Percentiles rank a stretch among this genome's conserved stretches.
Evolutionary conservation across 2,888 invertebrate species (phyloP).

Genomic region (Ferrisia virgata): DNA sequence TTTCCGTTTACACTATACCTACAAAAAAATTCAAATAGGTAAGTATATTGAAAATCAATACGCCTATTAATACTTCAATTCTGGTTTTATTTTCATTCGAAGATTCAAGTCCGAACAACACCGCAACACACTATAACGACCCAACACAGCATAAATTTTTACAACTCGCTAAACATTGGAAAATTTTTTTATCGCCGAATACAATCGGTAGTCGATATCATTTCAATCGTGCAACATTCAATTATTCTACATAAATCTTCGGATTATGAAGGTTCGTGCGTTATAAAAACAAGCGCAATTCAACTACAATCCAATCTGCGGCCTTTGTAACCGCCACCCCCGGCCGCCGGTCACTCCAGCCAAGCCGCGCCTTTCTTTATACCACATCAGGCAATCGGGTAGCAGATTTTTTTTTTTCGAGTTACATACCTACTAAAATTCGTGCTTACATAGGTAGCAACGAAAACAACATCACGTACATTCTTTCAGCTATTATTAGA

Average conservation of each 20-base stretch:
- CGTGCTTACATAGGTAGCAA: neutral
- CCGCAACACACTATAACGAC: no score
- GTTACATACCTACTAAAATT: neutral
- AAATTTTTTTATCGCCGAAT: neutral
- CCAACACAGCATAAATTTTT: neutral
- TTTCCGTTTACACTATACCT: no score
- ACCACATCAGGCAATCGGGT: neutral
- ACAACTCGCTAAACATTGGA: neutral
- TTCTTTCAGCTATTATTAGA: constrained; percentile 15
- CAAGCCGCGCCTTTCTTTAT: no score
- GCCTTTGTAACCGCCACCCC: neutral
- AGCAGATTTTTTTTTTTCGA: neutral
- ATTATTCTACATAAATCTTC: neutral
- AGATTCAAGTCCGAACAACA: no score
- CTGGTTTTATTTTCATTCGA: no score
- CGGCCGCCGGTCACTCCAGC: no score
- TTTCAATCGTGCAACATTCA: neutral
- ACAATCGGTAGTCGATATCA: neutral
- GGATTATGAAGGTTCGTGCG: neutral
- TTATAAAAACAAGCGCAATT: neutral
- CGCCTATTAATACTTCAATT: no score
- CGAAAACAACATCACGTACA: neutral
- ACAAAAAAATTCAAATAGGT: no score
- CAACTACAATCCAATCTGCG: neutral
- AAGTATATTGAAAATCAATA: no score